Conservation (phyloP, 2,888 invertebrate species). For the Coleophora flavipennella region DNA sequence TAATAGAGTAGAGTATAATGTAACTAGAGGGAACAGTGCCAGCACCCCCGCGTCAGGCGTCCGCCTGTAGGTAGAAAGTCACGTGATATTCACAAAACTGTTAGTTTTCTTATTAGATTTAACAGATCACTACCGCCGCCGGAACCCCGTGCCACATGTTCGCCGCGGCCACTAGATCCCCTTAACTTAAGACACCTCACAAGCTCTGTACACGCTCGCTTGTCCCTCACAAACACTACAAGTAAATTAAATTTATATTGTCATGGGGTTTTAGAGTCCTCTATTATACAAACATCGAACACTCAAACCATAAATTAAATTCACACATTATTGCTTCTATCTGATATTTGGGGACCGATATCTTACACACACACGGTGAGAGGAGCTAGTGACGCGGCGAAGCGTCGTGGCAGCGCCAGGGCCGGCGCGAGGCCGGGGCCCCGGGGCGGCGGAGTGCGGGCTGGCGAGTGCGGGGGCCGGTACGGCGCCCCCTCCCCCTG, state of each 20-base stretch:
- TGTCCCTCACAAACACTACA: too few relatives aligned
- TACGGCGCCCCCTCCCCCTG: conserved; percentile 23
- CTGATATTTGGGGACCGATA: too few relatives aligned
- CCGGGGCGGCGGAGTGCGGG: conserved; percentile 5
- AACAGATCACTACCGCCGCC: conserved; percentile 8
- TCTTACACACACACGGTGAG: neutral
- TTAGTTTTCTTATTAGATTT: conserved; percentile 6
- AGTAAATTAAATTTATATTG: too few relatives aligned
- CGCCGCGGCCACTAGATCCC: neutral
- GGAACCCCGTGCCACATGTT: conserved; percentile 3
- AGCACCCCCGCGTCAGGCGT: conserved; percentile 3
- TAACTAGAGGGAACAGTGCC: conserved; percentile 4
- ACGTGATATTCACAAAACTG: conserved; percentile 8
- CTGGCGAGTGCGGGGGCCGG: conserved; percentile 4
- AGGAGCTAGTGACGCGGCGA: neutral
- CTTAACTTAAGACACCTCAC: too few relatives aligned
- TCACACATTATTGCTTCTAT: too few relatives aligned
- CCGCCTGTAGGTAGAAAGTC: conserved; percentile 4
- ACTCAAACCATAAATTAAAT: too few relatives aligned
- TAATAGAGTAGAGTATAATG: conserved; percentile 5
- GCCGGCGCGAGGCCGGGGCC: conserved; percentile 6
- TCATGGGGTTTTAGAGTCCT: too few relatives aligned
- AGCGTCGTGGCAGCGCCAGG: neutral
- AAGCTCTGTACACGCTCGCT: too few relatives aligned
- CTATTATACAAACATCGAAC: neutral